Evolutionary conservation across 2,113 vertebrate genomes (phyloP).

Genomic region (Seriola dumerili): DNA sequence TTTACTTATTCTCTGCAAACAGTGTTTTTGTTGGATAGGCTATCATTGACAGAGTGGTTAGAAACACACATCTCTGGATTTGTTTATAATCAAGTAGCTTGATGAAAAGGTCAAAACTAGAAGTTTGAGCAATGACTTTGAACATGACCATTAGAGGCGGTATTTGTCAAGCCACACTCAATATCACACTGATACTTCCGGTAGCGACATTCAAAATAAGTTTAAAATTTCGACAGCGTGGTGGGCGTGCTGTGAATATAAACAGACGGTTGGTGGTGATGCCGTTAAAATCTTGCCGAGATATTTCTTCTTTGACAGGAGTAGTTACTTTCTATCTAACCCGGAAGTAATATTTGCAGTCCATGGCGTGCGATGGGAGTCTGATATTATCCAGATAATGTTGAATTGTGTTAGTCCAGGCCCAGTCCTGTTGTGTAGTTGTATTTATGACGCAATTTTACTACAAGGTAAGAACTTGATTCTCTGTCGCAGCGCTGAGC

Average conservation of each 20-base stretch:
- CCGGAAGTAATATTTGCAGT: constrained; percentile 29
- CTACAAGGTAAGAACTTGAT: constrained; percentile 27
- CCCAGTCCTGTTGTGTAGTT: background rate
- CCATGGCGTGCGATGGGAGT: background rate
- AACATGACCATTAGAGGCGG: no score
- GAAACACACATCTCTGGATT: no score
- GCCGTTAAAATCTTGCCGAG: constrained; percentile 3
- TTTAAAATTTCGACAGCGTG: background rate
- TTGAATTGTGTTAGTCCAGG: background rate
- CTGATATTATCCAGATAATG: no score
- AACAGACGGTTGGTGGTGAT: background rate
- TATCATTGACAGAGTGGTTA: no score
- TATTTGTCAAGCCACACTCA: no score
- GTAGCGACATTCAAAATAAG: background rate
- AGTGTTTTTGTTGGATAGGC: no score
- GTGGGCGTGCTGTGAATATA: background rate
- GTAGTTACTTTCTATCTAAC: background rate
- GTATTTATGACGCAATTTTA: constrained; percentile 24
- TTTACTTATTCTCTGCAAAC: no score
- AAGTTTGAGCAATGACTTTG: no score
- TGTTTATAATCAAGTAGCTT: no score
- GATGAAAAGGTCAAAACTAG: no score
- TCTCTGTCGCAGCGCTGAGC: background rate
- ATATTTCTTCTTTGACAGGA: constrained; percentile 31
- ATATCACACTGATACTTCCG: no score